A percentile compares a stretch with the other conserved stretches of the same genome.
Evolutionary conservation across 1,140 invertebrate genomes (phyloP).

Genomic region (Spodoptera frugiperda): DNA sequence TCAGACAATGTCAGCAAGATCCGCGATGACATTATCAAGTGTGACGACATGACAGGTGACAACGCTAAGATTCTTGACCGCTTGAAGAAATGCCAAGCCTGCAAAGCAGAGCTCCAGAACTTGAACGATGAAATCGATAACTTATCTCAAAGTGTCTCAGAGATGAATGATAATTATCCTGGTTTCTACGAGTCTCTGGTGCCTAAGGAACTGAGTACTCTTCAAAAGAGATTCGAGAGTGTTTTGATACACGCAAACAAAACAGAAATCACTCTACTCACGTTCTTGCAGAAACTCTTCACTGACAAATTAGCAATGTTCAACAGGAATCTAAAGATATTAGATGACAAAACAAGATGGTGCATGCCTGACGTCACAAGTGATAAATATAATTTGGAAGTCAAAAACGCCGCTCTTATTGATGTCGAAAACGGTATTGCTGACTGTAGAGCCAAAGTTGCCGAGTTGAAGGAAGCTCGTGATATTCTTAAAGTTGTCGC

Average conservation of each 20-base stretch:
- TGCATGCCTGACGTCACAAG: slow-evolving; percentile 94
- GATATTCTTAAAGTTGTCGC: slow-evolving; percentile 90
- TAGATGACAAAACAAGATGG: slow-evolving; percentile 97
- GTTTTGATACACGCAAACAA: slow-evolving; percentile 92
- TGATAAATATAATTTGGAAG: slow-evolving; percentile 97
- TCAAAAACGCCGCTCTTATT: slow-evolving; percentile 93
- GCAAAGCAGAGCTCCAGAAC: slow-evolving; percentile 90
- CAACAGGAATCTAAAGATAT: slow-evolving; percentile 91
- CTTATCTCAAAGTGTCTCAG: slow-evolving; percentile 89
- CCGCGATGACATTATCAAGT: slow-evolving; percentile 94
- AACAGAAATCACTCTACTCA: slow-evolving; percentile 92
- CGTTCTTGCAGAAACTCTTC: slow-evolving; percentile 95
- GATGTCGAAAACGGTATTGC: slow-evolving; percentile 91
- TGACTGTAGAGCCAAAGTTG: slow-evolving; percentile 89
- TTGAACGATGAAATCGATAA: slow-evolving; percentile 89
- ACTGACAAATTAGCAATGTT: slow-evolving; percentile 94
- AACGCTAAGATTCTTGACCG: slow-evolving; percentile 93
- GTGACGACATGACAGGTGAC: slow-evolving; percentile 96
- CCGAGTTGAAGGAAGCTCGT: slow-evolving; percentile 89
- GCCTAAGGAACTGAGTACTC: slow-evolving; percentile 92
- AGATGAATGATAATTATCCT: slow-evolving; percentile 92
- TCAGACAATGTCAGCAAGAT: slow-evolving; percentile 91
- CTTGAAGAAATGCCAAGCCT: slow-evolving; percentile 90
- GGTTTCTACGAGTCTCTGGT: slow-evolving; percentile 91
- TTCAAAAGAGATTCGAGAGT: slow-evolving; percentile 92